Base-by-base conservation (phyloP, 1,140 invertebrate species). In the Penaeus chinensis region DNA sequence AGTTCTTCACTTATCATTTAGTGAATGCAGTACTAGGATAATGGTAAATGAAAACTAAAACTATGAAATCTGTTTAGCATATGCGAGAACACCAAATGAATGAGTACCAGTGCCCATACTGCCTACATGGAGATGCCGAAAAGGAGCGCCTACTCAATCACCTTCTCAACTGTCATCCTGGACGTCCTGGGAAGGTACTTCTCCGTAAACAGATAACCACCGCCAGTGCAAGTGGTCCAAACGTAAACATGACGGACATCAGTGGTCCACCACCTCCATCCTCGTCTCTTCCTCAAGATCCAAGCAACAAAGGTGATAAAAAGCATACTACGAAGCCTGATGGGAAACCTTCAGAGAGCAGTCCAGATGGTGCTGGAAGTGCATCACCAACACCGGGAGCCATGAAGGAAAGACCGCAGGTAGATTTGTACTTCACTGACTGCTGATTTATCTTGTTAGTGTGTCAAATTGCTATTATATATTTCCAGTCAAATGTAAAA, bases 31-130 rank as follows among this genome's bases (percentile, higher is more conserved):
- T 32, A 37, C 22, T 60, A 65, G 42, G 32, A 60, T 63, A 89
- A 54, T 19, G n/a, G 16, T 5, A 69, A 81, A 81, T 11, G 37
- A 22, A 37, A 81, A 22, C 32, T 69, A 61, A 54, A 61, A 27
- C 27, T 54, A 77, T 5, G 5, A 47, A 47, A 54, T 88, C 88
- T 83, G 61, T 90, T 5, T 89, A 91, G 87, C 91, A 91, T 85
- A 93, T 93, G 85, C 93, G 92, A 37, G 60, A 85, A 8, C 93
- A 94, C 76, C 91, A 91, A 18, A 92, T 93, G 88, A 92, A 92
- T 60, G 93, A 93, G 47, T 94, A 92, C 74, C 94, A 94, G 78
- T 94, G 94, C 79, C 90, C 93, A 3, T 94, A 94, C 87, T 94
- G 94, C 85, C 61, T 92, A 18, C 91, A 91, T 90, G 94, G 93